A percentile compares a stretch with the other conserved stretches of the same genome.
Conservation (phyloP, 2,888 invertebrate species). For the Spodoptera littoralis region DNA sequence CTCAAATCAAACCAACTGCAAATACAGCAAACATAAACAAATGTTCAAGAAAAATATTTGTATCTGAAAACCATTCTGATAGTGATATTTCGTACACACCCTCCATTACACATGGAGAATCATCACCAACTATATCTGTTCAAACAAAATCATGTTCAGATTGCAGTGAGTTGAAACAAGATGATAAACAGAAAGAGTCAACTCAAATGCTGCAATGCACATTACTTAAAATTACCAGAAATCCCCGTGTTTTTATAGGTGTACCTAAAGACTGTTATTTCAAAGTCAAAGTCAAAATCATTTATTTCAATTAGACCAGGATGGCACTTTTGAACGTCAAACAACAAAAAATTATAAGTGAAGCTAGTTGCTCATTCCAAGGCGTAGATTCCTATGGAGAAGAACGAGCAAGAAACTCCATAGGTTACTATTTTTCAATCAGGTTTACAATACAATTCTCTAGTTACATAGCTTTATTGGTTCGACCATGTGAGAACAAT, state of each 20-base stretch:
- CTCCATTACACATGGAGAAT: constrained; percentile 5
- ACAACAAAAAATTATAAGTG: no score
- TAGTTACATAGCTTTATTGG: no score
- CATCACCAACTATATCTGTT: constrained; percentile 28
- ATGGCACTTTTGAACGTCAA: no score
- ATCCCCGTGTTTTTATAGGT: constrained; percentile 20
- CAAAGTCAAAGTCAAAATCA: no score
- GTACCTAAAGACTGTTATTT: constrained; percentile 17
- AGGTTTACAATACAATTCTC: no score
- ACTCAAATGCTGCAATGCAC: constrained; percentile 8
- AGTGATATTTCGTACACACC: constrained; percentile 40
- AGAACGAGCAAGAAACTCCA: no score
- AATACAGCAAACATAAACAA: constrained; percentile 4
- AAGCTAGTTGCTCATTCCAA: no score
- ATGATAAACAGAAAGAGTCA: constrained; percentile 16
- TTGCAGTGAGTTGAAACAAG: constrained; percentile 39
- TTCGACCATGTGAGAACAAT: no score
- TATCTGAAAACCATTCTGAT: constrained; percentile 21
- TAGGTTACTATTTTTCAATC: no score
- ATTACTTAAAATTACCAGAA: constrained; percentile 7
- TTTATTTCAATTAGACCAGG: no score
- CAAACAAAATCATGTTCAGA: constrained; percentile 46
- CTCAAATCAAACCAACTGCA: neutral
- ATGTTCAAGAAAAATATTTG: constrained; percentile 1
- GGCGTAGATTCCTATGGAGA: no score